Percentiles rank a stretch among this genome's conserved stretches.
phyloP scores from a whole-genome alignment of 2,888 invertebrate genomes.

The Notodonta dromedarius region DNA sequence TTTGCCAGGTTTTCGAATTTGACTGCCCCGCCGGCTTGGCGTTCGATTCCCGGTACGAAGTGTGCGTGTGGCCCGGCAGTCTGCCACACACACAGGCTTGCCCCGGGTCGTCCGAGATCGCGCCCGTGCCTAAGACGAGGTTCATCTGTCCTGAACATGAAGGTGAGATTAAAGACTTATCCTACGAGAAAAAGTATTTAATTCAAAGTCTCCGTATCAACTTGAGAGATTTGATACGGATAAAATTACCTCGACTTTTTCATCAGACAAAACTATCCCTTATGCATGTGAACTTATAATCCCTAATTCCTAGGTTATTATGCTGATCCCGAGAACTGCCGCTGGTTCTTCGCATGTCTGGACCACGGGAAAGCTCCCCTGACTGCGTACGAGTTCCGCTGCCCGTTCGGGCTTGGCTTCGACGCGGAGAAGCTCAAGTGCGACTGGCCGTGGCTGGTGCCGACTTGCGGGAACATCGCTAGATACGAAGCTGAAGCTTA shows the following conservation, averaged over 20 bases:
- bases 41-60: slow-evolving; percentile 90
- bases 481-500: slow-evolving; percentile 80
- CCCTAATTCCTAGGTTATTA: slow-evolving; percentile 85
- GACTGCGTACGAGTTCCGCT: slow-evolving; percentile 91
- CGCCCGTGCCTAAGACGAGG: slow-evolving; percentile 87
- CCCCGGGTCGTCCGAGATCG: slow-evolving; percentile 91
- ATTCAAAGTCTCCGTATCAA: no score
- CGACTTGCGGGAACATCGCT: slow-evolving; percentile 83
- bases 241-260: no score
- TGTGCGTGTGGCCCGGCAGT: slow-evolving; percentile 92
- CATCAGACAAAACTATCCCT: no score
- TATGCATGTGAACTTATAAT: no score
- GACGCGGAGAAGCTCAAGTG: slow-evolving; percentile 88
- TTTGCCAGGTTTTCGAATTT: slow-evolving; percentile 86
- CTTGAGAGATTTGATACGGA: not conserved
- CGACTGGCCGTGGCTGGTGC: slow-evolving; percentile 92
- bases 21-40: slow-evolving; percentile 91
- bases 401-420: slow-evolving; percentile 91
- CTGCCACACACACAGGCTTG: slow-evolving; percentile 88
- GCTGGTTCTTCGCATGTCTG: slow-evolving; percentile 93
- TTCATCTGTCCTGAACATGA: slow-evolving; percentile 88
- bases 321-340: slow-evolving; percentile 91
- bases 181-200: no score
- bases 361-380: slow-evolving; percentile 87
- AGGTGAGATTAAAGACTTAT: slow-evolving; percentile 59